Percentiles rank a stretch among this genome's conserved stretches.
Evolutionary conservation across 2,888 invertebrate genomes (phyloP).

Genomic region (Sarcophaga rosellei): DNA sequence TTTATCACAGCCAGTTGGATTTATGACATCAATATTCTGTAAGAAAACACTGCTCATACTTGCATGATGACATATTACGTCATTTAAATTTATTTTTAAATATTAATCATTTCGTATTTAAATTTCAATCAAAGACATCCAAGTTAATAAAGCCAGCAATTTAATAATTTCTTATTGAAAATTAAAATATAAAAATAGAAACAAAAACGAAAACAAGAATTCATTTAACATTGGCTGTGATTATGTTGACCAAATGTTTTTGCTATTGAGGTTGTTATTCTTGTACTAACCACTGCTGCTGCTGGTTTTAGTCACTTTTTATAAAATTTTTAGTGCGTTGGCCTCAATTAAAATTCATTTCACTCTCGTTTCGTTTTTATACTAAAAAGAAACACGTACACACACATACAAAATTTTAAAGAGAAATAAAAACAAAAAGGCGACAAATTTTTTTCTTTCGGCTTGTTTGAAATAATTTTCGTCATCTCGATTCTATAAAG

Average conservation of each 20-base stretch:
- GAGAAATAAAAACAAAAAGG: neutral
- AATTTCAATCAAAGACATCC: no score
- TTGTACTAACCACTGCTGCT: neutral
- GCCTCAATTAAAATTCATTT: conserved; percentile 72
- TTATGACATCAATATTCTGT: no score
- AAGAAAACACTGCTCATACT: no score
- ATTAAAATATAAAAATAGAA: conserved; percentile 24
- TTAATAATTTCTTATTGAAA: neutral
- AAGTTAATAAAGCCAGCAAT: no score
- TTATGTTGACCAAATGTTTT: conserved; percentile 63
- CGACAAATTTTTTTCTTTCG: neutral
- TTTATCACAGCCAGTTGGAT: no score
- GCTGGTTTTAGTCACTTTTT: neutral
- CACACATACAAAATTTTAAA: neutral
- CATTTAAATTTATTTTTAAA: no score
- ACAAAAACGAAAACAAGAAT: conserved; percentile 24
- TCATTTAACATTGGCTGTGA: conserved; percentile 47
- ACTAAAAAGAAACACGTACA: neutral
- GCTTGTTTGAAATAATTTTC: no score
- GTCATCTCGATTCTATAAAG: no score
- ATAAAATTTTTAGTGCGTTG: conserved; percentile 66
- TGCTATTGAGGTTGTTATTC: conserved; percentile 23
- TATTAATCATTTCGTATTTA: no score
- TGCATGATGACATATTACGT: no score
- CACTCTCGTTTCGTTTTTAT: conserved; percentile 70